Conservation (phyloP, 2,888 invertebrate species). For the Metopia argyrocephala region DNA sequence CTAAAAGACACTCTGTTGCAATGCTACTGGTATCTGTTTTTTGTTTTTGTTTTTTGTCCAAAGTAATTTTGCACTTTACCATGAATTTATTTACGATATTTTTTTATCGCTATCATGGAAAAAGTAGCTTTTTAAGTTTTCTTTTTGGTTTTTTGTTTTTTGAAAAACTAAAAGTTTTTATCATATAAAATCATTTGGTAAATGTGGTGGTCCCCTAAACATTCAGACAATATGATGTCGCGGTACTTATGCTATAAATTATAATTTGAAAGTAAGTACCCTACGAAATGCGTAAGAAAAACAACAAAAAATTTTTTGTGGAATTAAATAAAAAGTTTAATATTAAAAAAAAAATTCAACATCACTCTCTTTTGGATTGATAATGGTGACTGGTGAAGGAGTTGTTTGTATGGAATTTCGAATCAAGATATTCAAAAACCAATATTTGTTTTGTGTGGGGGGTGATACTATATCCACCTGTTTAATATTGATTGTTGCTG, state of each 20-base stretch:
- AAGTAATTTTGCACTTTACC: background rate
- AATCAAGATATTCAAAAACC: no score
- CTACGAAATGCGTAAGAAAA: no score
- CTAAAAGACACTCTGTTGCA: conserved; percentile 58
- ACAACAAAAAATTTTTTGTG: no score
- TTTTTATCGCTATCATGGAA: conserved; percentile 27
- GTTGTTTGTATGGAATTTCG: no score
- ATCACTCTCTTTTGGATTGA: no score
- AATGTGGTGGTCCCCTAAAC: conserved; percentile 45
- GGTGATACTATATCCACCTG: no score
- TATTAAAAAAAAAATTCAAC: no score
- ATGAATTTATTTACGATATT: conserved; percentile 30
- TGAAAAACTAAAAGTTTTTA: conserved; percentile 37
- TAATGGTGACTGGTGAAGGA: no score
- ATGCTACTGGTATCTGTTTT: conserved; percentile 8
- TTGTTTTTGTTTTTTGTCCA: background rate
- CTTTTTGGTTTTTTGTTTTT: background rate
- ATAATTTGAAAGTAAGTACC: conserved; percentile 12
- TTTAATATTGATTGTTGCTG: no score
- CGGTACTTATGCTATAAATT: conserved; percentile 18
- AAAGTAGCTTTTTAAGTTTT: conserved; percentile 26
- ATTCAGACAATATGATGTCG: conserved; percentile 48
- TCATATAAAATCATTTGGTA: conserved; percentile 52
- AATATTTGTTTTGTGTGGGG: no score
- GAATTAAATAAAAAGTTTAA: no score